Conservation (phyloP, 2,888 invertebrate genomes). For the Patella depressa region DNA sequence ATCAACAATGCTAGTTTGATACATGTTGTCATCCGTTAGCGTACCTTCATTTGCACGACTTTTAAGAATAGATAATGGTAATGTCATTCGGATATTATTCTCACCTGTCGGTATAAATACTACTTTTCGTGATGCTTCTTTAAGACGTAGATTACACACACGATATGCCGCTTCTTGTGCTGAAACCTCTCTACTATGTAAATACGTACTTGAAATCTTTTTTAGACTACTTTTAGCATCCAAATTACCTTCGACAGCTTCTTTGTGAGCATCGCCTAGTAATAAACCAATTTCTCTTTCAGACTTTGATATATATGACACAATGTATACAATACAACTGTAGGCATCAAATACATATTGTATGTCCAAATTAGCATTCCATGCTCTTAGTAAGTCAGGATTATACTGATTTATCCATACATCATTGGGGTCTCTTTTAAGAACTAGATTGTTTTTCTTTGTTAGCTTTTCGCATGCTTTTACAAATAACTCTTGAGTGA, state of each 20-base stretch:
- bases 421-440: conserved; percentile 15
- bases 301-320: conserved; percentile 45
- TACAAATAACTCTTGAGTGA: background rate
- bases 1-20: conserved; percentile 14
- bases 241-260: conserved; percentile 27
- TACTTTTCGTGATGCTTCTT: conserved; percentile 28
- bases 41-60: background rate
- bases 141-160: conserved; percentile 27
- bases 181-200: conserved; percentile 34
- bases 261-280: conserved; percentile 26
- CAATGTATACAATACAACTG: conserved; percentile 37
- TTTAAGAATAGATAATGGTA: background rate
- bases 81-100: background rate
- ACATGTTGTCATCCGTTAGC: background rate
- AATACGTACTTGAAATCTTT: conserved; percentile 24
- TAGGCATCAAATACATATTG: conserved; percentile 27
- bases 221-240: conserved; percentile 27
- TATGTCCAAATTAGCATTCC: conserved; percentile 18
- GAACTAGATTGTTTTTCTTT: background rate
- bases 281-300: conserved; percentile 32
- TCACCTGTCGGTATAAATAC: conserved; percentile 29
- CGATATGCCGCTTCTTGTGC: conserved; percentile 33
- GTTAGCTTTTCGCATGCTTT: background rate
- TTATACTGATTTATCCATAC: conserved; percentile 26
- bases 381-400: background rate